These are phyloP conservation scores for Macrotis lagotis DNA, from an alignment of 2,113 vertebrate genomes.

Conservation along the genomic window DNA sequence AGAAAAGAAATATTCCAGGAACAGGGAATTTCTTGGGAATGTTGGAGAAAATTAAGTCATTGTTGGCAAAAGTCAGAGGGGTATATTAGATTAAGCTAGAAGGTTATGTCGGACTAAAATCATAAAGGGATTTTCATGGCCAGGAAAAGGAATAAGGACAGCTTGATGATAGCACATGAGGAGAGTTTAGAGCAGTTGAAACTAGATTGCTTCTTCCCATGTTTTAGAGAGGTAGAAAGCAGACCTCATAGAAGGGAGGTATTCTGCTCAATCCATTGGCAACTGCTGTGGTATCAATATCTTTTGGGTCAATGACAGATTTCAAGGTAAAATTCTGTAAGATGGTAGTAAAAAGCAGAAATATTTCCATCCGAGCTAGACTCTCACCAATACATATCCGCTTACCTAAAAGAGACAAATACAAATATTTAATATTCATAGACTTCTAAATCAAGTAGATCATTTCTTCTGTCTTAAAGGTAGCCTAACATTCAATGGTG, in stretches of 20 bases:
- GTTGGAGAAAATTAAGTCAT: neutral
- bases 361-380: slow-evolving; percentile 80
- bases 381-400: slow-evolving; percentile 73
- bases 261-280: rapidly evolving
- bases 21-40: neutral
- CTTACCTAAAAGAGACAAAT: slow-evolving; percentile 74
- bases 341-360: slow-evolving; percentile 76
- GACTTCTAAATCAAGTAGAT: neutral
- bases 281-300: slow-evolving; percentile 64
- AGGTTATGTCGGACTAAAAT: neutral
- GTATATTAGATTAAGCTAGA: neutral
- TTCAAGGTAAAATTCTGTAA: slow-evolving; percentile 81
- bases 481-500: neutral
- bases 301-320: slow-evolving; percentile 49
- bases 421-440: neutral
- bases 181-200: neutral
- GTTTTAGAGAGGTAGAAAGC: neutral
- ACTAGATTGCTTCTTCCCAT: neutral
- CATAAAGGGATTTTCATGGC: neutral
- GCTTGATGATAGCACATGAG: neutral
- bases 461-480: neutral
- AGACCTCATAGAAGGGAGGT: neutral
- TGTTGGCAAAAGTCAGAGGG: neutral
- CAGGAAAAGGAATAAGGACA: neutral
- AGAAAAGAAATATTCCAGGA: neutral